Evolutionary conservation across 2,113 vertebrate genomes (phyloP), one percentile per base, ranked within the genome.

Genomic region (Grammomys surdaster): DNA sequence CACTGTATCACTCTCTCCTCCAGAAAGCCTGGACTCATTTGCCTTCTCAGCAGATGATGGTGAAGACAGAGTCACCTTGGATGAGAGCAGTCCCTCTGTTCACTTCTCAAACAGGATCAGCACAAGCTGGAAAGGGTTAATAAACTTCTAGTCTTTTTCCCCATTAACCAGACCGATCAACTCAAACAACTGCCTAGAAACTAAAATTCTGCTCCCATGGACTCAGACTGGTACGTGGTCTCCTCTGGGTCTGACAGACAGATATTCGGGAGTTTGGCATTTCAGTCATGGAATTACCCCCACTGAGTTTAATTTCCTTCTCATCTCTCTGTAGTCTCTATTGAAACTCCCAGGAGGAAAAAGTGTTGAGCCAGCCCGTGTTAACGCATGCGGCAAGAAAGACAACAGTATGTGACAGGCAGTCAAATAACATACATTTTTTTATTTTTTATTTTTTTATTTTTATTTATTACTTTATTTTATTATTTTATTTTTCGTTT

Each of bases 251-350:
- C 94, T 78, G 28, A 78, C 17, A 36, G 43, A 36, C 16, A 33
- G 43, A 51, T 56, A 56, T 80, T 86, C 0, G 0, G 76, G 58
- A 51, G 73, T 88, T 93, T 40, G 56, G 89, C 77, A 92, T 89
- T 95, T 87, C 0, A 0, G 33, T 77, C 76, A 36, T 13, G 93
- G 91, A 90, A 91, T 90, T 67, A 94, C 94, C 92, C 93, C 95
- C 95, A 80, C 88, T 0, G 10, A 81, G 40, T 96, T 98, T 96
- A 85, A 95, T 97, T 97, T 98, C 98, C 97, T 98, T 97, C 96
- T 75, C 91, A 0, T 93, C 96, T 70, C 96, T 89, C 90, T 56
- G 43, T 0, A 51, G 85, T 14, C n/a, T 60, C 97, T 95, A 91
- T 19, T 40, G 93, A 97, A 94, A 90, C 86, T 91, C 90, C 97